Evolutionary conservation across 2,797 vertebrate species (phyloP).

Genomic region (Darevskia nairensis): DNA sequence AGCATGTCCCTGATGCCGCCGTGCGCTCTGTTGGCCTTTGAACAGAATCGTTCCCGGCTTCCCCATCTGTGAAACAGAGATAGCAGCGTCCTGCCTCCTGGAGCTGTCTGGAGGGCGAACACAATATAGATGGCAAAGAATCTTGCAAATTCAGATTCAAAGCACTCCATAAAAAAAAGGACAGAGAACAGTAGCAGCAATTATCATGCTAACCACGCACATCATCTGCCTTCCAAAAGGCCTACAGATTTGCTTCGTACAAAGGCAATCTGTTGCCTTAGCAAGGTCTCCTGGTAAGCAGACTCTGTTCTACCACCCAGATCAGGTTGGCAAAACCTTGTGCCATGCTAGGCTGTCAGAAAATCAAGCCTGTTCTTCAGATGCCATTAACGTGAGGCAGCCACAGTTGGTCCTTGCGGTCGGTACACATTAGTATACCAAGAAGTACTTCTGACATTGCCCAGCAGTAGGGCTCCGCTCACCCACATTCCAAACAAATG

Average conservation of each 20-base stretch:
- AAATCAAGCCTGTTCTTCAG: not conserved
- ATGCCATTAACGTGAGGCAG: not conserved
- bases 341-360: slow-evolving; percentile 3
- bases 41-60: not conserved
- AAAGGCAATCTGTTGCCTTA: slow-evolving; percentile 25
- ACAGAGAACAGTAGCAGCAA: not conserved
- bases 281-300: slow-evolving; percentile 26
- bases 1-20: not conserved
- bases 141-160: slow-evolving; percentile 20
- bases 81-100: not conserved
- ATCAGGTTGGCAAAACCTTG: slow-evolving; percentile 13
- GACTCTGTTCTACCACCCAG: slow-evolving; percentile 13
- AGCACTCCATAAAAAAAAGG: not conserved
- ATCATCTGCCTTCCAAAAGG: slow-evolving; percentile 43
- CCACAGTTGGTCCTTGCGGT: not conserved
- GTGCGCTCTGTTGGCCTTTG: not conserved
- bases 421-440: not conserved
- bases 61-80: slow-evolving; percentile 22
- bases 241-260: slow-evolving; percentile 21
- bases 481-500: not conserved
- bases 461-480: too few relatives aligned
- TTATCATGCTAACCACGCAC: slow-evolving; percentile 21
- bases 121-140: not conserved
- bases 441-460: not conserved
- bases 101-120: not conserved